Evolutionary conservation across 2,113 vertebrate genomes (phyloP).

Genomic region (Stomatorhinus ivindoensis): DNA sequence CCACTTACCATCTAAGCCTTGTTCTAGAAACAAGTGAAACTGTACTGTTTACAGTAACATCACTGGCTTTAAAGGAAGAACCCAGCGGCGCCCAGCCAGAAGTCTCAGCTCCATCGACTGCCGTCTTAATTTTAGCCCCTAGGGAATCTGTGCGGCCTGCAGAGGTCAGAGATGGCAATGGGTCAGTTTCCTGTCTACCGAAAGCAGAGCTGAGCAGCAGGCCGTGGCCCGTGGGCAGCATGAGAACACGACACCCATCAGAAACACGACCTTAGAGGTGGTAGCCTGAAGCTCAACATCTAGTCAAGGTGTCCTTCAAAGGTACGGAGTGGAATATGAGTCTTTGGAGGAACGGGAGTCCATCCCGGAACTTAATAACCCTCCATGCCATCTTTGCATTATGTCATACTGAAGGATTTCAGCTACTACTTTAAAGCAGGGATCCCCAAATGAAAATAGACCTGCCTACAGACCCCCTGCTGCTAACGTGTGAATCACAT

Average conservation of each 20-base stretch:
- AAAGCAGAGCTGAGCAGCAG: neutral
- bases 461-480: neutral
- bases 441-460: neutral
- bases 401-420: neutral
- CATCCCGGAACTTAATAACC: neutral
- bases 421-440: neutral
- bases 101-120: conserved; percentile 45
- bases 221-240: neutral
- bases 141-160: conserved; percentile 35
- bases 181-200: conserved; percentile 10
- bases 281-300: neutral
- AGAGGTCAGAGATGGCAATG: conserved; percentile 30
- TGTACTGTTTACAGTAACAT: conserved; percentile 52
- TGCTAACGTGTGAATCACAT: neutral
- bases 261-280: neutral
- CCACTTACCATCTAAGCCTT: conserved; percentile 47
- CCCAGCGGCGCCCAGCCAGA: conserved; percentile 36
- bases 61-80: conserved; percentile 44
- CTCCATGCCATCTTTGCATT: neutral
- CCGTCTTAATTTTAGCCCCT: conserved; percentile 31
- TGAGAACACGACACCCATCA: neutral
- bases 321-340: neutral
- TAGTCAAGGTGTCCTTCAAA: neutral
- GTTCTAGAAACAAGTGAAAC: conserved; percentile 37
- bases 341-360: neutral